phyloP scores from a whole-genome alignment of 1,140 invertebrate genomes.

The Anadara kagoshimensis region DNA sequence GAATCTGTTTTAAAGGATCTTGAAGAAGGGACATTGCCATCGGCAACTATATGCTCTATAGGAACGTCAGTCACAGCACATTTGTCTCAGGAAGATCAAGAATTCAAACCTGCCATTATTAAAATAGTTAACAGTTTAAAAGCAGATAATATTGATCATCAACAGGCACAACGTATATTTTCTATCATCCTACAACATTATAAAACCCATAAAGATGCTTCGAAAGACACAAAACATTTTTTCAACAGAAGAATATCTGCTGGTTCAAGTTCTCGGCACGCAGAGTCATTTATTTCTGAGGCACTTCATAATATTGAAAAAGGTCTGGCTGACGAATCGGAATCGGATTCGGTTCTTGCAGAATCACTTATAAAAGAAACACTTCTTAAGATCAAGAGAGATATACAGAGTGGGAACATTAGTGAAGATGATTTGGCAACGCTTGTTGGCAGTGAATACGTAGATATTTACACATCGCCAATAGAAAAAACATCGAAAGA shows the following conservation, averaged over 20 bases:
- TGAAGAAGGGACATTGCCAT: conserved; percentile 4
- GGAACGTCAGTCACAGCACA: conserved; percentile 19
- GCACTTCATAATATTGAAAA: no score
- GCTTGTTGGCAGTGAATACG: conserved; percentile 8
- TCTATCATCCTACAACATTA: conserved; percentile 17
- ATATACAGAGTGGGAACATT: conserved; percentile 20
- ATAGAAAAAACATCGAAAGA: conserved; percentile 9
- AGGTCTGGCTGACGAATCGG: background rate
- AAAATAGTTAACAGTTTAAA: conserved; percentile 16
- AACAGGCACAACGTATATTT: conserved; percentile 26
- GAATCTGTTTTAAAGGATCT: conserved; percentile 23
- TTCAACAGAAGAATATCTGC: no score
- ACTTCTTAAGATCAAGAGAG: conserved; percentile 29
- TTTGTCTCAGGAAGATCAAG: conserved; percentile 15
- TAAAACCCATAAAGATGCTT: background rate
- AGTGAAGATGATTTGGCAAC: conserved; percentile 24
- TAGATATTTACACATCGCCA: background rate
- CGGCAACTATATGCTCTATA: conserved; percentile 10
- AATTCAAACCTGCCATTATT: conserved; percentile 1
- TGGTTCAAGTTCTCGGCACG: no score
- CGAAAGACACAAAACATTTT: no score
- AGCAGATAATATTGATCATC: conserved; percentile 15
- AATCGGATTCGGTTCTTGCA: conserved; percentile 19
- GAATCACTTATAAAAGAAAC: conserved; percentile 32
- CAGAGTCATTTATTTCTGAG: no score